A percentile compares a stretch with the other conserved stretches of the same genome.
Evolutionary conservation across 1,140 invertebrate genomes (phyloP).

Genomic region (Eurytemora carolleeae): DNA sequence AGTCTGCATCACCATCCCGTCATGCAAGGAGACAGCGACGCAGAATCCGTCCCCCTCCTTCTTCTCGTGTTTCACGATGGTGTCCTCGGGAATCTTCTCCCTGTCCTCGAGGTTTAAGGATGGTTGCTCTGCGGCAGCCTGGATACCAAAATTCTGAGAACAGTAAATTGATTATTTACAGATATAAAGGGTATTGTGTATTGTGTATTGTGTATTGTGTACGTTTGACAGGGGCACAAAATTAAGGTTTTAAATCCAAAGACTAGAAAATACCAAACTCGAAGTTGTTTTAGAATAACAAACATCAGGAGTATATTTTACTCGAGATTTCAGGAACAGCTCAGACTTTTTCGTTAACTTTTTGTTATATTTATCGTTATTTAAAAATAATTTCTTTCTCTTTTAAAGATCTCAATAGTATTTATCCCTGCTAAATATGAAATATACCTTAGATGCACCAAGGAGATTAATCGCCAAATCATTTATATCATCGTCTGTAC

Average conservation of each 20-base stretch:
- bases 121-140: too few species aligned
- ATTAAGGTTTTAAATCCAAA: background rate
- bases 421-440: too few species aligned
- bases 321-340: background rate
- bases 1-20: conserved; percentile 41
- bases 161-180: background rate
- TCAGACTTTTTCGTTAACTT: too few species aligned
- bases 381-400: too few species aligned
- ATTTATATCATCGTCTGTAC: conserved; percentile 5
- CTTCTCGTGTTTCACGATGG: background rate
- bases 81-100: background rate
- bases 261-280: too few species aligned
- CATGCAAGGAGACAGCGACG: conserved; percentile 3
- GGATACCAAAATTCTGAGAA: background rate
- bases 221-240: background rate
- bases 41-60: conserved; percentile 2
- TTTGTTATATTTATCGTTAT: too few species aligned
- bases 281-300: too few species aligned
- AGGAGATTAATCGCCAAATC: conserved; percentile 5
- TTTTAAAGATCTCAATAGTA: too few species aligned
- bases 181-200: background rate
- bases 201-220: background rate
- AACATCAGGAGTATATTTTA: background rate
- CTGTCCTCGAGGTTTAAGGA: background rate
- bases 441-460: background rate